Base-by-base conservation (phyloP, 2,888 invertebrate genomes). In the Drosophila incognita region DNA sequence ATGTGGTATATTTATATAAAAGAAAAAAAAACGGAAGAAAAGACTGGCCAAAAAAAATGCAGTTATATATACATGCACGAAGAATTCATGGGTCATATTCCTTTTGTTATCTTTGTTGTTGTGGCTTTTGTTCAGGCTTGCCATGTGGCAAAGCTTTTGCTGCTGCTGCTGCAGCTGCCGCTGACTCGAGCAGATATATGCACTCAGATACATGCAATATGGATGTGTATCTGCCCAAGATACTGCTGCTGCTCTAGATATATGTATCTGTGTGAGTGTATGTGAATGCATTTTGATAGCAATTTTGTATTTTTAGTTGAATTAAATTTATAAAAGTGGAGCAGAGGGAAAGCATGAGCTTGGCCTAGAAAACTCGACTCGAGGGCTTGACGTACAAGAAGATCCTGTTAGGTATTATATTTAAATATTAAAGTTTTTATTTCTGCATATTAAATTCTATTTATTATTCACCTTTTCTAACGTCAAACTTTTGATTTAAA, bases 21-120 rank as follows among this genome's bases (percentile, higher is more conserved):
- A 58, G 60, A 62, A 36, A 66, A 40, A 21, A 13, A 24, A 46
- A 24, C 46, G 49, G 36, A 60, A 49, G 54, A 53, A 38, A 64
- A 58, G 27, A 40, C 21, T 31, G 42, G 38, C 18, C 38, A 48
- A 60, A 42, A 48, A 48, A 59, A 42, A 57, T 57, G 60, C 61
- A 77, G 69, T 68, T 74, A 82, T 85, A 79, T 76, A 85, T 83
- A 72, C 72, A 72, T 70, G 78, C 80, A 75, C 63, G 65, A 73
- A 79, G 74, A 83, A 83, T 81, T 81, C 86, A 72, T 82, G 75
- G 78, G 57, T 79, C 66, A 81, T 71, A 73, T 74, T 79, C 64
- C 86, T 77, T 84, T 87, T 85, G 82, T 84, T 81, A 60, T 67
- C 35, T 66, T 87, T 85, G 77, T 83, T 83, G 74, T 64, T 83